Evolutionary conservation across 2,888 invertebrate genomes (phyloP), one percentile per base, ranked within the genome.

Genomic region (Alloscopus bannaensis): DNA sequence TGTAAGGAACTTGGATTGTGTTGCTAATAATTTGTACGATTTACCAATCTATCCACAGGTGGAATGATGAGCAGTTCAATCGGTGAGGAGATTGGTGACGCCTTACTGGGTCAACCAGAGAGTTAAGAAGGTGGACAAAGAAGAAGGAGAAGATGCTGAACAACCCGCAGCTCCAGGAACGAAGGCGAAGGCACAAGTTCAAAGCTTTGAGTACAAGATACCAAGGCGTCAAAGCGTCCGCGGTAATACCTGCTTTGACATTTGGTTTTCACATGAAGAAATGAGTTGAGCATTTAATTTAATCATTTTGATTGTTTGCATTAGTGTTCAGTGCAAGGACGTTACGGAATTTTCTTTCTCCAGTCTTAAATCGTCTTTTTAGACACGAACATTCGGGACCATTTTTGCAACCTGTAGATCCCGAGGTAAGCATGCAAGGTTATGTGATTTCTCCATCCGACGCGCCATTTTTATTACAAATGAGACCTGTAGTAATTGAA

Each of bases 291-390:
- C 4, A 29, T 20, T 28, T 40, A 18, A 11, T 40, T 8, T 18
- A 45, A 11, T 45, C 4, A 42, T 65, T 47, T 42, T 45, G 31
- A 26, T 45, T 55, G 8, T 86, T 84, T 75, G 76, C 87, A 87
- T 50, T 84, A 91, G 93, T 94, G 82, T 98, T 98, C 89, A 95
- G 95, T 87, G 93, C 96, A 0, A 98, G 98, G 87, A 98, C 99
- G 87, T 89, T 99, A 66, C 91, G 96, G 40, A 94, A 94, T 87
- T 96, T 96, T 31, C 89, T 99, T 66, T 93, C 96, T 93, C 98
- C 99, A 1, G 97, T 98, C 0, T 90, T 98, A 86, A 97, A 98
- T 86, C 97, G 96, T 88, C 89, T 99, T 26, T 95, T 94, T 87
- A 91, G 94, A 13, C 95, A 95, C 88, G 99, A 76, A 52, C 31